Base-by-base conservation (phyloP, 2,797 vertebrate genomes). In the Hemibagrus guttatus region DNA sequence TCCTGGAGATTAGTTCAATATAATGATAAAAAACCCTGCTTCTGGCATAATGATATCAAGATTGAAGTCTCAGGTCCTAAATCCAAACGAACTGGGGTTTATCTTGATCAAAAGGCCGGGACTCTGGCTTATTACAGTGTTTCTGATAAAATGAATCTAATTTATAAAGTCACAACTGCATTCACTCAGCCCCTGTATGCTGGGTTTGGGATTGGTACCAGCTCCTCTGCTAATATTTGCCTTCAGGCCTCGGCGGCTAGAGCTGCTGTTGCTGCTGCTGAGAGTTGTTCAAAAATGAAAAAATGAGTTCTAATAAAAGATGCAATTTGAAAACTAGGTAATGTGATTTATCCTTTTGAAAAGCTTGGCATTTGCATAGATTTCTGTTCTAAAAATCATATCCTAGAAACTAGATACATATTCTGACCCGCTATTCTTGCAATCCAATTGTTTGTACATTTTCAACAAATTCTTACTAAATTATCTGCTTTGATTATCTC, bases 101-200 rank as follows among this genome's bases (percentile, higher is more conserved):
- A 89, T 86, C 66, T 90, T 19, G 79, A 90, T 80, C 56, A 85
- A 46, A 79, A 80, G 14, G 69, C 81, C 31, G 89, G 87, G 61
- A 86, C 12, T 59, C 76, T 90, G 28, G 81, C 76, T 9, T 89
- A 87, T 35, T 89, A 89, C 11, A 39, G 23, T 8, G 72, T 90
- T 59, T 81, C 87, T 54, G 28, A 87, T 19, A 28, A 7, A 87
- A 90, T 87, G 86, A 87, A 31, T 64, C 87, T 89, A 42, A 78
- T 90, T 81, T 78, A 90, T 81, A 87, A 75, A 79, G 76, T 87
- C 12, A 61, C 84, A 31, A 61, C 56, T 0, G 26, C 23, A 28
- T 89, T 87, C 39, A 87, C 71, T 46, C 39, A 56, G 39, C 64
- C 88, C 13, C 63, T 89, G 54, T 89, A 83, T 74, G 31, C 83